phyloP scores from a whole-genome alignment of 2,113 vertebrate species.

The Xenus cinereus region DNA sequence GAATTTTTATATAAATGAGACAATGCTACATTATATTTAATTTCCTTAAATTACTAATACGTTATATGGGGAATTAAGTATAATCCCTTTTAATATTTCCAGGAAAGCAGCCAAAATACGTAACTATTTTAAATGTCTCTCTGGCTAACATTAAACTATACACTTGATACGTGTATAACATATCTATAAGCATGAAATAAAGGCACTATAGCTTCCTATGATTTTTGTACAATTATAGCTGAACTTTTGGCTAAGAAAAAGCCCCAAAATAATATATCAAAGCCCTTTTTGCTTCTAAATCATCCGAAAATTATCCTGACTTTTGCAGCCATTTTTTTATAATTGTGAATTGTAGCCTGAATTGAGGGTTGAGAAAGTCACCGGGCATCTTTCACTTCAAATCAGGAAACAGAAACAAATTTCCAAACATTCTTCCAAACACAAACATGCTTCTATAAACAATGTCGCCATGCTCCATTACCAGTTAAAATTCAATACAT shows the following conservation, averaged over 20 bases:
- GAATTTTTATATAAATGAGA: neutral
- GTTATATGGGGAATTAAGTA: neutral
- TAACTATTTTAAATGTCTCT: neutral
- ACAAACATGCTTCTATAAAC: neutral
- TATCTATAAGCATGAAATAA: neutral
- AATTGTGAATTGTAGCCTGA: neutral
- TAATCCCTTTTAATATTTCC: neutral
- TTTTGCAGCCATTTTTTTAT: neutral
- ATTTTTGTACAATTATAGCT: neutral
- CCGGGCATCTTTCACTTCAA: neutral
- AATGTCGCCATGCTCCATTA: neutral
- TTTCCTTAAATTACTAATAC: neutral
- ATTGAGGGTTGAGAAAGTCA: neutral
- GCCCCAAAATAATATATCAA: fast-evolving
- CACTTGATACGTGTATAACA: neutral
- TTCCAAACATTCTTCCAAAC: neutral
- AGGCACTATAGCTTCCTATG: neutral
- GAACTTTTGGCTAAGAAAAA: neutral
- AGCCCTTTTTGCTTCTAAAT: neutral
- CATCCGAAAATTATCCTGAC: neutral
- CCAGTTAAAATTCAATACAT: neutral
- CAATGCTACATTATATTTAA: neutral
- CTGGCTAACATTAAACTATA: neutral
- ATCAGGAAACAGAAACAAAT: neutral
- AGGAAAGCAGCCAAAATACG: neutral